phyloP scores from a whole-genome alignment of 2,113 vertebrate genomes.

The Epinephelus lanceolatus region DNA sequence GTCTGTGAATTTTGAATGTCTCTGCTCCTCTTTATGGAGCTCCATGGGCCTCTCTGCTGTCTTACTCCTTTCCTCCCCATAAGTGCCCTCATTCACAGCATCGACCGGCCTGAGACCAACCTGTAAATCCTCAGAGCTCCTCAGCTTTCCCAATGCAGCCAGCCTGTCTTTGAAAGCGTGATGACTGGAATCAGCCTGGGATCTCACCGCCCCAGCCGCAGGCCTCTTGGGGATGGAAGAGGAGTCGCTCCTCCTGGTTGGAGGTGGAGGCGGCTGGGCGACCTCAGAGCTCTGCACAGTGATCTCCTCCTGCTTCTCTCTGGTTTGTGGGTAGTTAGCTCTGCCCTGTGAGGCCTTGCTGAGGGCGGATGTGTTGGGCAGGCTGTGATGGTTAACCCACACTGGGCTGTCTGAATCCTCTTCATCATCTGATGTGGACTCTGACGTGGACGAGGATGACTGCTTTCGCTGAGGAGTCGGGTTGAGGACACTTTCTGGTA shows the following conservation, averaged over 20 bases:
- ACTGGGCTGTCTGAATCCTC: conserved; percentile 79
- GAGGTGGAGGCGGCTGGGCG: conserved; percentile 40
- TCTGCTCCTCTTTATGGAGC: conserved; percentile 76
- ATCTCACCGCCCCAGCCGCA: conserved; percentile 52
- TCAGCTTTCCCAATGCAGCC: conserved; percentile 88
- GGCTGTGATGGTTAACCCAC: conserved; percentile 83
- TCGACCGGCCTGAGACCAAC: conserved; percentile 60
- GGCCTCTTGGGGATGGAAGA: conserved; percentile 84
- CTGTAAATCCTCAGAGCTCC: conserved; percentile 83
- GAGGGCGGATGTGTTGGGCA: conserved; percentile 58
- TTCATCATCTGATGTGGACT: conserved; percentile 80
- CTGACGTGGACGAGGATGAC: conserved; percentile 72
- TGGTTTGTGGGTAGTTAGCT: conserved; percentile 29
- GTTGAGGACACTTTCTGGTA: conserved; percentile 72
- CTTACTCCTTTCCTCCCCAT: conserved; percentile 71
- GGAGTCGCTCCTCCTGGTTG: conserved; percentile 62
- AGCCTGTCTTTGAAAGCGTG: conserved; percentile 90
- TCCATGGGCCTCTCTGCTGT: conserved; percentile 72
- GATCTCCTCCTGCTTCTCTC: conserved; percentile 64
- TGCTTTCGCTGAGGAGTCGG: conserved; percentile 61
- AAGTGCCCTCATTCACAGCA: conserved; percentile 38
- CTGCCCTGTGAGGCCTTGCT: conserved; percentile 56
- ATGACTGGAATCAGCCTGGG: conserved; percentile 85
- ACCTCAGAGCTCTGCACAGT: conserved; percentile 26
- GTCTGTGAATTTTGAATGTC: conserved; percentile 79